Evolutionary conservation across 2,113 vertebrate genomes (phyloP).

Genomic region (Rhinichthys klamathensis): DNA sequence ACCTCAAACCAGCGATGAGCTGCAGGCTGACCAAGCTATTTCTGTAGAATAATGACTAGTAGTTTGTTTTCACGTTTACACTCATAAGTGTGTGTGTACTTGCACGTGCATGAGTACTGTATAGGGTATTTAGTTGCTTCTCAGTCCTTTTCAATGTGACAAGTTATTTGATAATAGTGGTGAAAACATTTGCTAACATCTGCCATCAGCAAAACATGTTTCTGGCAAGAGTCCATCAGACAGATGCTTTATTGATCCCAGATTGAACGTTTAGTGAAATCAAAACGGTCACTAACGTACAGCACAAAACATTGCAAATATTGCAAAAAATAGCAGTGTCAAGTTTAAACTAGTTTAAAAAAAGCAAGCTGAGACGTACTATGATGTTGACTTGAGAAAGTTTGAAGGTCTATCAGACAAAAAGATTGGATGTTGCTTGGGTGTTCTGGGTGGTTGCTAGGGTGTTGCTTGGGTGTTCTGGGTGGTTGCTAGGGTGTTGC

Average conservation of each 20-base stretch:
- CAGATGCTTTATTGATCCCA: background rate
- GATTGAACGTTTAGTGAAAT: background rate
- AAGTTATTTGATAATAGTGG: background rate
- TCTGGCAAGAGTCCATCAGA: background rate
- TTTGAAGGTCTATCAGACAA: background rate
- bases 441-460: background rate
- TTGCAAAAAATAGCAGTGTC: background rate
- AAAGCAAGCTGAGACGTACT: background rate
- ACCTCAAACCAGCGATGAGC: background rate
- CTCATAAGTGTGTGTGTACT: no score
- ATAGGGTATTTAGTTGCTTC: background rate
- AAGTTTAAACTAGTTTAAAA: background rate
- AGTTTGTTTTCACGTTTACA: no score
- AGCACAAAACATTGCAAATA: background rate
- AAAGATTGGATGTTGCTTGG: background rate
- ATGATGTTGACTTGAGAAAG: background rate
- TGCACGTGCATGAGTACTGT: background rate
- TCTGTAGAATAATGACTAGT: slow-evolving; percentile 1
- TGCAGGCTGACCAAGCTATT: background rate
- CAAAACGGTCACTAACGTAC: background rate
- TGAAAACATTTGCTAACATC: slow-evolving; percentile 1
- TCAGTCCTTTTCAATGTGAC: background rate
- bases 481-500: no score
- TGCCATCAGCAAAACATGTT: background rate
- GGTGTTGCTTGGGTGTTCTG: no score